Evolutionary conservation across 1,140 invertebrate species (phyloP), one percentile per base, ranked within the genome.

Genomic region (Homalodisca vitripennis): DNA sequence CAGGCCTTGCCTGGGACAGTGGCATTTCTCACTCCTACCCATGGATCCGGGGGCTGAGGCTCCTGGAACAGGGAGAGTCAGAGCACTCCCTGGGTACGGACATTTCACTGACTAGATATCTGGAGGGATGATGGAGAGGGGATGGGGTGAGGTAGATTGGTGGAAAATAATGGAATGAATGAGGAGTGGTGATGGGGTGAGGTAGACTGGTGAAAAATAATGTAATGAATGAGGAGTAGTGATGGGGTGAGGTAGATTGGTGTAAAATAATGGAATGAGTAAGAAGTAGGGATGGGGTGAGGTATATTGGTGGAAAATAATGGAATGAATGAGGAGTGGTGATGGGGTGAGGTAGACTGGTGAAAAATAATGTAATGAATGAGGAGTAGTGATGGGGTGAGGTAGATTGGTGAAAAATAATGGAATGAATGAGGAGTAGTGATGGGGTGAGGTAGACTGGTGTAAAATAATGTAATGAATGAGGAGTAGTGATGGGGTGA

Each of bases 1-100:
- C 73, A 73, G 1, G 26, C 14, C n/a, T 64, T 63, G 0, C 66
- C 68, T 0, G 66, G 66, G 0, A 51, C 66, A 6, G 73, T 68
- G 1, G 71, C 73, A 27, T 70, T 70, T 69, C 73, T 72, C 6
- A 70, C 66, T 1, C 73, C 73, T 13, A 51, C 1, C 73, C 73
- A 73, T 6, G 22, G 6, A 6, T 60, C 55, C 26, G 27, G 14
- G 29, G 27, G 24, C 26, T 60, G 55, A 26, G 55, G 55, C 26
- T 60, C 55, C 55, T 60, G 55, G 3, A 12, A 51, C 3, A 20
- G 6, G 6, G 6, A 10, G 6, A 10, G 6, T 10, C 6, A 41
- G 6, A 41, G 17, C 6, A 10, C 6, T 41, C 34, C 34, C 17
- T n/a, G n/a, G n/a, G n/a, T n/a, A n/a, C n/a, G n/a, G n/a, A n/a